Percentiles rank a stretch among this genome's conserved stretches.
Conservation (phyloP, 2,888 invertebrate genomes). For the Melangyna quadrimaculata region DNA sequence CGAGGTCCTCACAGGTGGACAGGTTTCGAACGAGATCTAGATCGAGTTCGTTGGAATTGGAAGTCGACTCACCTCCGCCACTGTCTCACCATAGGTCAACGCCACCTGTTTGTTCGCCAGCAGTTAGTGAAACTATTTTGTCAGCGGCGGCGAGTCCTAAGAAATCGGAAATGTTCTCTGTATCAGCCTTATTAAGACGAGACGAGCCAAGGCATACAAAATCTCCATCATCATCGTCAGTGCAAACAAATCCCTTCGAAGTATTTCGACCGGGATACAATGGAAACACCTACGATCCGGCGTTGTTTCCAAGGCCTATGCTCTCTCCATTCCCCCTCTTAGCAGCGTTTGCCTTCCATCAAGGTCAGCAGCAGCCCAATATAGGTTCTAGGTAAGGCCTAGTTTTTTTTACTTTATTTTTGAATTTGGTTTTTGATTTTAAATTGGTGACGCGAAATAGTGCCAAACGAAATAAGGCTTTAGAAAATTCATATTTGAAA, state of each 20-base stretch:
- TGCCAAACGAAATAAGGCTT: not conserved
- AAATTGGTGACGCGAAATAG: not conserved
- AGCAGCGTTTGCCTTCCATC: slow-evolving; percentile 81
- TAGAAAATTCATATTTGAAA: no score
- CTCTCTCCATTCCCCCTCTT: slow-evolving; percentile 80
- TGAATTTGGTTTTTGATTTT: not conserved
- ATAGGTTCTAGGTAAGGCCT: slow-evolving; percentile 77
- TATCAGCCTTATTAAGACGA: slow-evolving; percentile 90
- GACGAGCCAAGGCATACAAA: slow-evolving; percentile 83
- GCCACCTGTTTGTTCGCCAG: slow-evolving; percentile 77
- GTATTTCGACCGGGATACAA: slow-evolving; percentile 82
- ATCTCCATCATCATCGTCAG: slow-evolving; percentile 42
- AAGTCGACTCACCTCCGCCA: slow-evolving; percentile 89
- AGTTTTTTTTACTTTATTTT: not conserved
- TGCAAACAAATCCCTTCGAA: slow-evolving; percentile 79
- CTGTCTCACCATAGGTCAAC: slow-evolving; percentile 77
- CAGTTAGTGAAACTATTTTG: slow-evolving; percentile 79
- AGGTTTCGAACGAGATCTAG: slow-evolving; percentile 75
- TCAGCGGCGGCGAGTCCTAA: slow-evolving; percentile 81
- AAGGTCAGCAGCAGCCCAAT: slow-evolving; percentile 80
- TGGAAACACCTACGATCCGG: slow-evolving; percentile 79
- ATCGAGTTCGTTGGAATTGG: slow-evolving; percentile 86
- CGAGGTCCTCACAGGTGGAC: slow-evolving; percentile 74
- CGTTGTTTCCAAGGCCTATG: slow-evolving; percentile 80
- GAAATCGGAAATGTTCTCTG: slow-evolving; percentile 92